Conservation (phyloP, 2,113 vertebrate genomes). For the Brienomyrus brachyistius region DNA sequence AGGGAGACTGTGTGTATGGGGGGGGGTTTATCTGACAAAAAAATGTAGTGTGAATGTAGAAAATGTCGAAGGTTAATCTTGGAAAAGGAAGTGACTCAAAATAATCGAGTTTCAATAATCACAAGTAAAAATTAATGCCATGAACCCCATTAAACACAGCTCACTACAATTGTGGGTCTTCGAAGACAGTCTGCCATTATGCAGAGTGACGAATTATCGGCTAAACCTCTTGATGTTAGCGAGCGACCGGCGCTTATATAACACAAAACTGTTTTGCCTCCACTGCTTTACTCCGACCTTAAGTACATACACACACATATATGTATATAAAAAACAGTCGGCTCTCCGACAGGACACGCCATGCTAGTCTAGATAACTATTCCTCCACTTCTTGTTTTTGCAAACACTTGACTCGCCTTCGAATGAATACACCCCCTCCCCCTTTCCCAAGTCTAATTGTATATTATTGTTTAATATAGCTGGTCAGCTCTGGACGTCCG, state of each 20-base stretch:
- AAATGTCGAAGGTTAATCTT: background rate
- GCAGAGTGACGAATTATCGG: background rate
- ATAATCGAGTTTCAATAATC: background rate
- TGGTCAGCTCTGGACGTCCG: background rate
- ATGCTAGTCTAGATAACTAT: background rate
- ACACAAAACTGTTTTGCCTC: background rate
- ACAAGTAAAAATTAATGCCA: background rate
- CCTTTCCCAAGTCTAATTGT: background rate
- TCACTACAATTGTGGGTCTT: background rate
- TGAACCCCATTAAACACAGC: background rate
- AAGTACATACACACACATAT: background rate
- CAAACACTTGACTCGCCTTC: background rate
- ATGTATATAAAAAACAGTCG: background rate
- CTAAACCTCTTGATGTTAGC: background rate
- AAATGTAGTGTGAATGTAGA: background rate
- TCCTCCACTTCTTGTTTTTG: background rate
- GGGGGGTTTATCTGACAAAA: background rate
- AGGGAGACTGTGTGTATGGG: background rate
- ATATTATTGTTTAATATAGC: constrained; percentile 6
- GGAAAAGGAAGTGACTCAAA: background rate
- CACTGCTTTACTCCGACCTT: background rate
- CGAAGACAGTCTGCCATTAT: background rate
- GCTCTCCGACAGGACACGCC: background rate
- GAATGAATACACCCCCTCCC: background rate
- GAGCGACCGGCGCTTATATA: background rate